These are phyloP conservation scores for Chaetorhynchus papuensis DNA, from an alignment of 2,113 vertebrate species.

Conservation along the genomic window DNA sequence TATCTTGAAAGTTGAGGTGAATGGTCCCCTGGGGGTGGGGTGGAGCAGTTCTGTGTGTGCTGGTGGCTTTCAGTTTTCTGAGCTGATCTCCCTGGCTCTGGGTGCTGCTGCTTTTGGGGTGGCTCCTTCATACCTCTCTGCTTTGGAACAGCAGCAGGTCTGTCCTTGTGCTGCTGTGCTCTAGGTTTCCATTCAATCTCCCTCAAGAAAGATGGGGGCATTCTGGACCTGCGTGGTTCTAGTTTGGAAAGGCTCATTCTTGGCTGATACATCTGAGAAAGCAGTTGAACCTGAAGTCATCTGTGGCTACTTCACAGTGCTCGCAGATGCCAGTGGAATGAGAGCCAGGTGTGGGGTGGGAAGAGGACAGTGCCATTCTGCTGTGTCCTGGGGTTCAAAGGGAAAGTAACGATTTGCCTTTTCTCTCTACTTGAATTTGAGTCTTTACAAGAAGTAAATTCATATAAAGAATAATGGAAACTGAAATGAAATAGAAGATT, in stretches of 20 bases:
- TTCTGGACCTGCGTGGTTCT: background rate
- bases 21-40: background rate
- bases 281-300: accelerated
- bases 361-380: background rate
- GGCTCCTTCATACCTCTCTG: background rate
- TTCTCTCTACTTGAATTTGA: background rate
- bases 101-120: background rate
- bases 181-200: background rate
- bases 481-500: background rate
- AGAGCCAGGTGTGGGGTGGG: background rate
- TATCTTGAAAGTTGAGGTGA: background rate
- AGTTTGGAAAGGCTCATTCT: background rate
- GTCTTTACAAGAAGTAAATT: background rate
- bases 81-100: background rate
- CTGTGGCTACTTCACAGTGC: background rate
- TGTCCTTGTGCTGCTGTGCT: background rate
- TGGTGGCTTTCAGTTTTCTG: background rate
- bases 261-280: background rate
- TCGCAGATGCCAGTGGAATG: accelerated
- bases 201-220: background rate
- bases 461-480: background rate
- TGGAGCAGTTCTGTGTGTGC: background rate
- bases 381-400: background rate
- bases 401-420: background rate
- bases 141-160: background rate